Evolutionary conservation across 1,140 invertebrate species (phyloP), one percentile per base, ranked within the genome.

Genomic region (Brachionus angularis): DNA sequence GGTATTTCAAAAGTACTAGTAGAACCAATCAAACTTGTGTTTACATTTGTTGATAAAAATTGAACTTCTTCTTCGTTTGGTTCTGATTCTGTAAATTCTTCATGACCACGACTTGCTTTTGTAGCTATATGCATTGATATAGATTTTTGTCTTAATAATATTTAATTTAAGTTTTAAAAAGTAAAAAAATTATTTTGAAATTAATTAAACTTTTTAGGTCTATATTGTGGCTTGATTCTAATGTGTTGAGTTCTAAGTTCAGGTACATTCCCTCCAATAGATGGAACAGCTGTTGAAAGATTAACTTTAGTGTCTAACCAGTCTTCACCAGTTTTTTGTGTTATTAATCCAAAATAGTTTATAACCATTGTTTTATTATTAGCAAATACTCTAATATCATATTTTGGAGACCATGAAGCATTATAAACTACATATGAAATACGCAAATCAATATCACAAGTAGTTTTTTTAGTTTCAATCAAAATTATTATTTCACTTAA

Each of bases 281-380:
- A 78, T 5, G 82, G 83, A 21, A 69, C 74, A 16, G 82, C 81
- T 5, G 82, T 83, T 16, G 78, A 79, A 33, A 83, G 74, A 49
- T 75, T 76, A 7, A 83, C 29, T 61, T 81, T 78, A 23, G 76
- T 77, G 69, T 84, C 76, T n/a, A 42, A 73, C 82, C 82, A 83
- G 72, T 83, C 79, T 70, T 83, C 82, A 16, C 80, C 82, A 18
- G 82, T 83, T 16, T 75, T 76, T 71, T 83, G 82, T 44, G 76
- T 74, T 25, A 83, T 79, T 10, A 82, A 42, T 5, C 83, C 82
- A 73, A 80, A 82, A 73, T 83, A 83, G 23, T 31, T 10, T 72
- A 79, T 77, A 74, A 76, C 77, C 62, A 79, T 61, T 21, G 27
- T 58, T n/a, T 72, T 72, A 18, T 78, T 74, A 23, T 73, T 71